phyloP scores from a whole-genome alignment of 2,113 vertebrate genomes.

The Danio rerio region GRCz12tu NC_133178.1:36533001-36533500 shows the following conservation, averaged over 20 bases:
- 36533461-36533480: constrained; percentile 71
- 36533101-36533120: background rate
- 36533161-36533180: constrained; percentile 28
- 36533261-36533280: background rate
- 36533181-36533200: background rate
- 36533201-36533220: background rate
- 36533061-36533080: no score
- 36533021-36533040: no score
- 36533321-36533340: constrained; percentile 64
- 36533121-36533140: background rate
- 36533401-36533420: constrained; percentile 27
- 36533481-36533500: constrained; percentile 53
- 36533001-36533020: no score
- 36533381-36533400: constrained; percentile 69
- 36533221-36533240: no score
- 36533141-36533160: background rate
- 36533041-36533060: no score
- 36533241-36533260: no score
- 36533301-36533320: background rate
- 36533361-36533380: constrained; percentile 68
- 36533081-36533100: no score
- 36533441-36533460: constrained; percentile 77
- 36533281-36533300: background rate
- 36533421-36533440: constrained; percentile 34
- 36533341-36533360: constrained; percentile 71